Conservation (phyloP, 2,113 vertebrate genomes). For the Cynoglossus semilaevis region DNA sequence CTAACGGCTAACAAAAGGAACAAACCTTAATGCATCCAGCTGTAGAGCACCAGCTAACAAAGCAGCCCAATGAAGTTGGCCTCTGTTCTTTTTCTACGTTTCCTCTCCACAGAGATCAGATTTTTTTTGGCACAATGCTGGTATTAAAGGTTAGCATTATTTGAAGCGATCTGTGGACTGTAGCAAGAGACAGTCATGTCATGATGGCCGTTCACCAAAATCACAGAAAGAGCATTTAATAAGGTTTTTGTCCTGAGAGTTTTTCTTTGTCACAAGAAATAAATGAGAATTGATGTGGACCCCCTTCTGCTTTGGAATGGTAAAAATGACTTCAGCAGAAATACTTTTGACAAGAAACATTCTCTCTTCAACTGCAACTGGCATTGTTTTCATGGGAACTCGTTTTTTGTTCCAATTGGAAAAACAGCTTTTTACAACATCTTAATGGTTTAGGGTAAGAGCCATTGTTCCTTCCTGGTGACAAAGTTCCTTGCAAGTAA, state of each 20-base stretch:
- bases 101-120: no score
- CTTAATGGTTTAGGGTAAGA: neutral
- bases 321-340: neutral
- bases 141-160: no score
- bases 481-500: neutral
- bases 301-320: neutral
- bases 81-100: no score
- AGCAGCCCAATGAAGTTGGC: neutral
- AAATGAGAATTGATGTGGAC: neutral
- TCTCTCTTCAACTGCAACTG: neutral
- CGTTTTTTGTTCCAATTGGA: neutral
- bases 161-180: no score
- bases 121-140: no score
- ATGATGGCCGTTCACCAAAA: no score
- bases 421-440: neutral
- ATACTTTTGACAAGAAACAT: neutral
- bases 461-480: neutral
- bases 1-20: conserved; percentile 30
- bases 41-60: neutral
- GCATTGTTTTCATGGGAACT: conserved; percentile 1
- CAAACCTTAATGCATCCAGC: conserved; percentile 14
- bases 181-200: no score
- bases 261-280: neutral
- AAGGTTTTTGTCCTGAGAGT: neutral
- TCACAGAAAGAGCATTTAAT: neutral